phyloP scores from a whole-genome alignment of 2,113 vertebrate species.

The Glaucidium brasilianum region DNA sequence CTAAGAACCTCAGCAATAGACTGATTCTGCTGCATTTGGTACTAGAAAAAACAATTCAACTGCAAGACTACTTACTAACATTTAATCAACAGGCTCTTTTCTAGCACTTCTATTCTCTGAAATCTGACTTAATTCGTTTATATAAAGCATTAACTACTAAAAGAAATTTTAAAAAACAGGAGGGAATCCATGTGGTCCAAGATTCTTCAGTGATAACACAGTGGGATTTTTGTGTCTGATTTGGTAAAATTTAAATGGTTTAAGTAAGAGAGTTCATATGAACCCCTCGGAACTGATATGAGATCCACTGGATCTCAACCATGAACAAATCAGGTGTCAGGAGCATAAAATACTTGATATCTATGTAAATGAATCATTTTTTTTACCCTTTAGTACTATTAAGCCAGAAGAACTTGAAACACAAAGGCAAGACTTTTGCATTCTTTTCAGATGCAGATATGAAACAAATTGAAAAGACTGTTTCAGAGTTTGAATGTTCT shows the following conservation, averaged over 20 bases:
- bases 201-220: not conserved
- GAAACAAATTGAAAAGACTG: not conserved
- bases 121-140: not conserved
- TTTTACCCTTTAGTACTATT: not conserved
- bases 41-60: not conserved
- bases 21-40: not conserved
- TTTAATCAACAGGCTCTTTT: not conserved
- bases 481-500: not conserved
- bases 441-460: not conserved
- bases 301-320: not conserved
- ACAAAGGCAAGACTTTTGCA: not conserved
- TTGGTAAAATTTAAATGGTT: not conserved
- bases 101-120: not conserved
- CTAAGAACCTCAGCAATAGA: not conserved
- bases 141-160: not conserved
- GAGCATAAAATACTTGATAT: not conserved
- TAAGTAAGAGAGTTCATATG: not conserved
- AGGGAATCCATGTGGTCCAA: not conserved
- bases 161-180: not conserved
- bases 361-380: not conserved
- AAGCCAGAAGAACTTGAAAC: not conserved
- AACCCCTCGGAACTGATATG: not conserved
- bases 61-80: not conserved
- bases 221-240: not conserved
- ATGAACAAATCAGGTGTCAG: not conserved